These are phyloP conservation scores for Callosobruchus maculatus DNA, from an alignment of 2,888 invertebrate genomes.

Conservation along the genomic window DNA sequence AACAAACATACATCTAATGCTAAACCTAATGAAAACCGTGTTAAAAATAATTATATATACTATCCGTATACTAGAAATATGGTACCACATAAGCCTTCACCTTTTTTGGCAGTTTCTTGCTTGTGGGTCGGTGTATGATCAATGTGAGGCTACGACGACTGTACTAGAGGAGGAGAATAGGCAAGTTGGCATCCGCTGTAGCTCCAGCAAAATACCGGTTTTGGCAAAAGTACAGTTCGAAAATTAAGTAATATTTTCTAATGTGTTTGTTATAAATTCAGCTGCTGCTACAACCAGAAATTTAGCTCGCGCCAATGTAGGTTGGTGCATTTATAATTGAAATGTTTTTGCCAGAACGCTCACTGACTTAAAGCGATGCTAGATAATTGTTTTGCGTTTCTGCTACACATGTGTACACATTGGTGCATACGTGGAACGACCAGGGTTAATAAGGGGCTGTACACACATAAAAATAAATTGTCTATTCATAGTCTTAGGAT, in stretches of 20 bases:
- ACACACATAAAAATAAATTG: too few relatives aligned
- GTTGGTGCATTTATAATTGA: slow-evolving; percentile 5
- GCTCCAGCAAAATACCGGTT: slow-evolving; percentile 7
- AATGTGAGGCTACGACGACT: not conserved
- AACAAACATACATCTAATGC: too few relatives aligned
- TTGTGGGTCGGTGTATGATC: too few relatives aligned
- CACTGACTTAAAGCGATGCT: not conserved
- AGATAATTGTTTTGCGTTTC: not conserved
- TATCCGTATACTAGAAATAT: too few relatives aligned
- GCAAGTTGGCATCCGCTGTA: not conserved
- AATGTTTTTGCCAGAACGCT: slow-evolving; percentile 13
- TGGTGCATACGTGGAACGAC: not conserved
- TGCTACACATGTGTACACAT: not conserved
- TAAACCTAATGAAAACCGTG: too few relatives aligned
- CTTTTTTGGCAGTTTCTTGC: too few relatives aligned
- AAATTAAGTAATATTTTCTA: slow-evolving; percentile 26
- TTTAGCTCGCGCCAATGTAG: slow-evolving; percentile 4
- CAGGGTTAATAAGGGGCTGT: not conserved
- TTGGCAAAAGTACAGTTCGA: slow-evolving; percentile 26
- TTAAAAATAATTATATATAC: too few relatives aligned
- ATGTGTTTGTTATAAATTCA: slow-evolving; percentile 24
- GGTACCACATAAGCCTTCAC: too few relatives aligned
- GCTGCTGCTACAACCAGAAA: slow-evolving; percentile 10
- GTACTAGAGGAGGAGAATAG: not conserved
- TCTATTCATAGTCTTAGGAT: too few relatives aligned